Conservation (phyloP, 2,888 invertebrate species). For the Xanthia icteritia region DNA sequence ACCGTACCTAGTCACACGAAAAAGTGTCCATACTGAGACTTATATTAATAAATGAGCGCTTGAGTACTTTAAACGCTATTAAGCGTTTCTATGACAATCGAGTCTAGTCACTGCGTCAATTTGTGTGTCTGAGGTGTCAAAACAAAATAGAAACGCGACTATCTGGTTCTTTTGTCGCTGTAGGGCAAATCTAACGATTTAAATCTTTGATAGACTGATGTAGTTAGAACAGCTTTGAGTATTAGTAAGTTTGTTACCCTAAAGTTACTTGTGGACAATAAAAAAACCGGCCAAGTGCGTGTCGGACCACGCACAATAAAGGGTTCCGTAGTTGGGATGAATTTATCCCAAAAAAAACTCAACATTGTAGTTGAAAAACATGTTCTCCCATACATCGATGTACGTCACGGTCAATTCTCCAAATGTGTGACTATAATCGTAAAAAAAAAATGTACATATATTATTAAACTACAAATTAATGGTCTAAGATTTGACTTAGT, state of each 20-base stretch:
- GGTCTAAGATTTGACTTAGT: too few relatives aligned
- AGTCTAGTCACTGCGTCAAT: background rate
- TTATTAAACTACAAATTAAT: too few relatives aligned
- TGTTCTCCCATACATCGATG: too few relatives aligned
- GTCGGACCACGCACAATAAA: too few relatives aligned
- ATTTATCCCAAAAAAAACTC: too few relatives aligned
- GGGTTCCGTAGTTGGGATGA: too few relatives aligned
- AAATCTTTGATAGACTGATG: slow-evolving; percentile 15
- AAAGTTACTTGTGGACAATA: slow-evolving; percentile 32
- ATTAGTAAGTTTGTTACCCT: slow-evolving; percentile 9
- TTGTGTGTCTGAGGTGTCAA: background rate
- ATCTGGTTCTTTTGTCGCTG: background rate
- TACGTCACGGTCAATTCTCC: too few relatives aligned
- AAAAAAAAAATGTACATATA: too few relatives aligned
- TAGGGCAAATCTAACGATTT: background rate
- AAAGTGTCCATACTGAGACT: background rate
- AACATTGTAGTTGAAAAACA: too few relatives aligned
- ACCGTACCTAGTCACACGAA: background rate
- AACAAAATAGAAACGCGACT: background rate
- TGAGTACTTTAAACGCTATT: too few relatives aligned
- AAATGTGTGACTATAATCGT: too few relatives aligned
- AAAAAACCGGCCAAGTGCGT: background rate
- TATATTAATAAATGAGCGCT: too few relatives aligned
- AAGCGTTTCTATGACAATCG: background rate
- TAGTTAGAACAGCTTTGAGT: slow-evolving; percentile 6